Conservation (phyloP, 2,888 invertebrate species). For the Synergus umbraculus region DNA sequence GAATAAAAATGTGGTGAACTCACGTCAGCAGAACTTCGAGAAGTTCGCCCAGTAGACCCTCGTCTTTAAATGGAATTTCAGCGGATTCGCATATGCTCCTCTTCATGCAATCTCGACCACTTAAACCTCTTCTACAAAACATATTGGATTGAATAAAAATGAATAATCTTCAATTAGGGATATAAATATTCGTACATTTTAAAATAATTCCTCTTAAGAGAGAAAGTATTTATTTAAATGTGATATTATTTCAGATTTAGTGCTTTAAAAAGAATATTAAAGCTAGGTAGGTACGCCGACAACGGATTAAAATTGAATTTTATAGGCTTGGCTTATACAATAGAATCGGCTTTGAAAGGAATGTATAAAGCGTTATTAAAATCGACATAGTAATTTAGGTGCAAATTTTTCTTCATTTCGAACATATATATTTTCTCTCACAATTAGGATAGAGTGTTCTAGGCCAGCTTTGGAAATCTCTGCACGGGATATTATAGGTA, state of each 20-base stretch:
- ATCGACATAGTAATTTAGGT: background rate
- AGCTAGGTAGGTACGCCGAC: background rate
- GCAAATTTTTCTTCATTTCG: too few relatives aligned
- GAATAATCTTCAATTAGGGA: slow-evolving; percentile 32
- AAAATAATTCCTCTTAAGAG: background rate
- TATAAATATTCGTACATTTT: background rate
- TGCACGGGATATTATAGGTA: too few relatives aligned
- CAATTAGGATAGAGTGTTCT: slow-evolving; percentile 45
- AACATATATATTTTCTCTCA: background rate
- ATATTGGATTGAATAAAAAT: slow-evolving; percentile 50
- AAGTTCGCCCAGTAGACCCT: slow-evolving; percentile 80
- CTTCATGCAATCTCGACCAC: slow-evolving; percentile 82
- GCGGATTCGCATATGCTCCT: slow-evolving; percentile 84
- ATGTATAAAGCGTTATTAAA: slow-evolving; percentile 28
- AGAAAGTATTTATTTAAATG: background rate
- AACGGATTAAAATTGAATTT: background rate
- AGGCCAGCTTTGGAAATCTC: too few relatives aligned
- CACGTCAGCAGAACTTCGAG: slow-evolving; percentile 77
- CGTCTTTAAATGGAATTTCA: slow-evolving; percentile 80
- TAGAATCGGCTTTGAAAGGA: slow-evolving; percentile 9
- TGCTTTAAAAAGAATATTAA: background rate
- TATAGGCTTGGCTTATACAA: background rate
- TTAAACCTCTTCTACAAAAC: slow-evolving; percentile 80
- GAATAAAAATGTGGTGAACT: slow-evolving; percentile 59
- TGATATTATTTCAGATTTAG: background rate